Conservation (phyloP, 2,797 vertebrate genomes). For the Poeciliopsis infans region DNA sequence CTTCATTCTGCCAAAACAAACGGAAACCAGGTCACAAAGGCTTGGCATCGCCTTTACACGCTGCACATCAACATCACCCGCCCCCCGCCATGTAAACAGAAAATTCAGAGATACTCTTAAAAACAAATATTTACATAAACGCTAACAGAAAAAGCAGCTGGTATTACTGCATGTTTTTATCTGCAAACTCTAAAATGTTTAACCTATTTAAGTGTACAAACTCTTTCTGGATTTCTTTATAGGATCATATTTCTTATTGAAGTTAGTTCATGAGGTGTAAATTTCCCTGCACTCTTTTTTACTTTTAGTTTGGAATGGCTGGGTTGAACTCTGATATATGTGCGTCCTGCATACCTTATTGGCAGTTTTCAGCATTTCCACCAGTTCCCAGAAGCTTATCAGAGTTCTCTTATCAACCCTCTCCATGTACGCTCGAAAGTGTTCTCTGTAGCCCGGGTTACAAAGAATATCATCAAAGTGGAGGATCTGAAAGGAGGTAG, state of each 20-base stretch:
- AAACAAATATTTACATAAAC: neutral
- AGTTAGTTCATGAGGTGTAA: neutral
- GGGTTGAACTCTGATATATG: neutral
- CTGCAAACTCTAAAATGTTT: neutral
- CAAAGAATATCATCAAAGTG: conserved; percentile 96
- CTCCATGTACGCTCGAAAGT: conserved; percentile 94
- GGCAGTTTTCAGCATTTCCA: conserved; percentile 92
- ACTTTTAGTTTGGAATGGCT: neutral
- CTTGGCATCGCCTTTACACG: neutral
- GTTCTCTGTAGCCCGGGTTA: conserved; percentile 86
- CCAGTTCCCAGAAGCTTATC: conserved; percentile 94
- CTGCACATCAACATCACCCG: neutral
- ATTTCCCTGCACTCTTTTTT: neutral
- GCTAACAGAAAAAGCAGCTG: neutral
- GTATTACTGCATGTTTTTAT: neutral
- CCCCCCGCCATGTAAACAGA: neutral
- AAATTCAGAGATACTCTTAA: neutral
- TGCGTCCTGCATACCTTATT: conserved; percentile 86
- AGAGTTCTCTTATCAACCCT: conserved; percentile 90
- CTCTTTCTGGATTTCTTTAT: neutral
- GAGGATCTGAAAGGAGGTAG: conserved; percentile 84
- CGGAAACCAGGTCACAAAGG: neutral
- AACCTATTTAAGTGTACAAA: neutral
- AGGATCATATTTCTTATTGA: neutral
- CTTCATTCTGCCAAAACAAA: conserved; percentile 74